phyloP scores from a whole-genome alignment of 2,888 invertebrate species.

The Lomographa bimaculata region DNA sequence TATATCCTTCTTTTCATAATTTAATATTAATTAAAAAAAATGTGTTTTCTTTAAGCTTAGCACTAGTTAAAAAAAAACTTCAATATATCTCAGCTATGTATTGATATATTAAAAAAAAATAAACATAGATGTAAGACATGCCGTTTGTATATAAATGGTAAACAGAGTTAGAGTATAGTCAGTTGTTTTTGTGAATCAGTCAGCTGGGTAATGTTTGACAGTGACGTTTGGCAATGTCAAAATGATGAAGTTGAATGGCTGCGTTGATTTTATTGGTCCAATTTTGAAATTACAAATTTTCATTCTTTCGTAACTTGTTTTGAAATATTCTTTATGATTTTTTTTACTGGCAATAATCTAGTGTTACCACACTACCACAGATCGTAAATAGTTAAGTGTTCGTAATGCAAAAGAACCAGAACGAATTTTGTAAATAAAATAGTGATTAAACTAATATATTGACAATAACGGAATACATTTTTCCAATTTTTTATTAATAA shows the following conservation, averaged over 20 bases:
- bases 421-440: too few species aligned
- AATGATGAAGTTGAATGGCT: neutral
- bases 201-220: slow-evolving; percentile 22
- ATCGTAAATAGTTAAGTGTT: too few species aligned
- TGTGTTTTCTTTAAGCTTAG: slow-evolving; percentile 29
- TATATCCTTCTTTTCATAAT: slow-evolving; percentile 14
- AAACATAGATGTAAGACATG: slow-evolving; percentile 22
- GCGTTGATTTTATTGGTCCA: too few species aligned
- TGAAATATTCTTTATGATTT: too few species aligned
- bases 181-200: slow-evolving; percentile 24
- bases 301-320: too few species aligned
- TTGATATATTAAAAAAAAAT: slow-evolving; percentile 21
- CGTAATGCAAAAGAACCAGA: too few species aligned
- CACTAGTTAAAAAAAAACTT: slow-evolving; percentile 29
- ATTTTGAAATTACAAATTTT: too few species aligned
- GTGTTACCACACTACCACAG: too few species aligned
- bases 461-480: too few species aligned
- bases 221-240: slow-evolving; percentile 24
- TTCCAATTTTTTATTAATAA: too few species aligned
- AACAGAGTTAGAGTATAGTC: slow-evolving; percentile 13
- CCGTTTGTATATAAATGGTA: slow-evolving; percentile 32
- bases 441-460: too few species aligned
- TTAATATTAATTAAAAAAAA: slow-evolving; percentile 25
- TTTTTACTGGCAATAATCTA: too few species aligned
- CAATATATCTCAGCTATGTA: slow-evolving; percentile 23